Evolutionary conservation across 2,797 vertebrate species (phyloP).

Genomic region (Tenualosa thibaudeaui): DNA sequence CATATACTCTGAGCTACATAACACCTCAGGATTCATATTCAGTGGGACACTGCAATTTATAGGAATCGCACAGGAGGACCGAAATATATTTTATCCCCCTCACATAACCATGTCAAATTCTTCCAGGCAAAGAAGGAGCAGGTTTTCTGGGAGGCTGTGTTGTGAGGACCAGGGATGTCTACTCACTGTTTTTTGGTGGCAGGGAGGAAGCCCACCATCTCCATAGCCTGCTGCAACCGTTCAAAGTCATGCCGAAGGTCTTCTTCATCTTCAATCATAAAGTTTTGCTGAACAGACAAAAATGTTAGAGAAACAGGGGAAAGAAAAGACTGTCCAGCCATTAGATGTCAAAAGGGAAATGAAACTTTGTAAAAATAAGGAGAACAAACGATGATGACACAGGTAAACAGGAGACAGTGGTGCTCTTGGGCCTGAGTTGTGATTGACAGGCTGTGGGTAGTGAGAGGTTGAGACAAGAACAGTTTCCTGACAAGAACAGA

Average conservation of each 20-base stretch:
- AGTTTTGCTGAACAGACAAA: constrained; percentile 83
- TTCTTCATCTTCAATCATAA: constrained; percentile 96
- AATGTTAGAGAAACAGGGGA: neutral
- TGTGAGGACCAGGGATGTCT: neutral
- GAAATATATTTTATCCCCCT: neutral
- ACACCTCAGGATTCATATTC: neutral
- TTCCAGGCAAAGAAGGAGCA: neutral
- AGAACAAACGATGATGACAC: neutral
- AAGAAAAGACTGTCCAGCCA: neutral
- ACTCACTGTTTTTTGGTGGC: constrained; percentile 95
- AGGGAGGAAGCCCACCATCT: constrained; percentile 98
- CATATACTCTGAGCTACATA: neutral
- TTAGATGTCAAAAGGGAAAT: neutral
- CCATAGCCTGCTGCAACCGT: constrained; percentile 98
- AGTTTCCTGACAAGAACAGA: neutral
- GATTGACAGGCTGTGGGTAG: neutral
- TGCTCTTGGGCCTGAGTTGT: neutral
- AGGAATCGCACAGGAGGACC: too few species aligned
- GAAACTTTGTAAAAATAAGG: neutral
- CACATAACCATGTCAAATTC: neutral
- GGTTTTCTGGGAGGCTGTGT: neutral
- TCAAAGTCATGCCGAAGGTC: constrained; percentile 95
- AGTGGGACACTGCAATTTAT: neutral
- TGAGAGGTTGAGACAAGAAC: neutral
- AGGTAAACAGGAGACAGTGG: neutral